Evolutionary conservation across 2,888 invertebrate species (phyloP).

Genomic region (Epistrophe eligans): DNA sequence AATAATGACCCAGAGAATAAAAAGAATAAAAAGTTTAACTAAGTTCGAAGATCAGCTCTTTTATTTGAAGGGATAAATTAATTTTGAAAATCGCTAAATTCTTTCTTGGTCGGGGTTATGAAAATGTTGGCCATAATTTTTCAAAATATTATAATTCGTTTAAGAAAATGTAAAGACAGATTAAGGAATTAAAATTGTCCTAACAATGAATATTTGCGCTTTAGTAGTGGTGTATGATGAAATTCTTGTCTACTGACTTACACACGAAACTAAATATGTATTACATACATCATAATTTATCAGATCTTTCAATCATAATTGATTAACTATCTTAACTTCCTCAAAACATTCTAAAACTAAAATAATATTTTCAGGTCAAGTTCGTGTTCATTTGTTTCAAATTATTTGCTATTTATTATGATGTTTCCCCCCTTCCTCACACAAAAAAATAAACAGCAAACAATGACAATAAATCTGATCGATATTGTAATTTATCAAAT

Average conservation of each 20-base stretch:
- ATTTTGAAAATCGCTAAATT: no score
- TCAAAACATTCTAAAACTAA: slow-evolving; percentile 10
- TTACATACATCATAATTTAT: not conserved
- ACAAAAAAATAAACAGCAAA: not conserved
- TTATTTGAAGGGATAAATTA: no score
- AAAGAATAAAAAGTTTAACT: no score
- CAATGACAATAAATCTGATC: slow-evolving; percentile 38
- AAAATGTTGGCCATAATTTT: no score
- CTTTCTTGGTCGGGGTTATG: no score
- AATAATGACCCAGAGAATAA: no score
- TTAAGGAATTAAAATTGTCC: no score
- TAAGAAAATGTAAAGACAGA: no score
- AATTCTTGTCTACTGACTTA: not conserved
- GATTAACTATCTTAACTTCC: not conserved
- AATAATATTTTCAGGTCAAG: slow-evolving; percentile 19
- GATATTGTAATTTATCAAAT: slow-evolving; percentile 50
- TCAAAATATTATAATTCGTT: no score
- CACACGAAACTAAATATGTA: not conserved
- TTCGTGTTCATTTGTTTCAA: slow-evolving; percentile 5
- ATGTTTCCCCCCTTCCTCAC: no score
- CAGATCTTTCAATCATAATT: not conserved
- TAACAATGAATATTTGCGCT: not conserved
- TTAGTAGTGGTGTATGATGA: not conserved
- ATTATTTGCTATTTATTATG: not conserved
- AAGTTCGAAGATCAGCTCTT: no score